Evolutionary conservation across 1,140 invertebrate genomes (phyloP).

Genomic region (Coptotermes formosanus): DNA sequence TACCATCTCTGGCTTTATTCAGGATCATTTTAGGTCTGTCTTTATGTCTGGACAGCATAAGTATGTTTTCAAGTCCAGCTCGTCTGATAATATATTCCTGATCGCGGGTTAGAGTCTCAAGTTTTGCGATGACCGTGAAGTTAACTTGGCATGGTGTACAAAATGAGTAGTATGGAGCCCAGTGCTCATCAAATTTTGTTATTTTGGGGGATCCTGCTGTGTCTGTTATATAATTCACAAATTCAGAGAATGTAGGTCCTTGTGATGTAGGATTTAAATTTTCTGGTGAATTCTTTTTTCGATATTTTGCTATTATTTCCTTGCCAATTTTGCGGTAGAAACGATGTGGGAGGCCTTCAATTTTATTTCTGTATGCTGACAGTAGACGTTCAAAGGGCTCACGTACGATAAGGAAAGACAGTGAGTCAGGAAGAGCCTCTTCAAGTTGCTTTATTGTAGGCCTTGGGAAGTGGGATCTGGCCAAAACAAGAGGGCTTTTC

Average conservation of each 20-base stretch:
- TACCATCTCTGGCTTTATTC: constrained; percentile 37
- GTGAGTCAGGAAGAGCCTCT: constrained; percentile 32
- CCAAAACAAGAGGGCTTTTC: constrained; percentile 41
- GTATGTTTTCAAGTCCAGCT: constrained; percentile 35
- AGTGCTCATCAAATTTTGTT: constrained; percentile 53
- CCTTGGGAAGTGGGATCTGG: constrained; percentile 38
- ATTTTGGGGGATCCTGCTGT: neutral
- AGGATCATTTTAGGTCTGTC: constrained; percentile 29
- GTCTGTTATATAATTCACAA: constrained; percentile 33
- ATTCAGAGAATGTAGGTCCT: constrained; percentile 32
- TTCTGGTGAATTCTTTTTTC: neutral
- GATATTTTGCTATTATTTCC: constrained; percentile 36
- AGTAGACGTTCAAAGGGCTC: constrained; percentile 55
- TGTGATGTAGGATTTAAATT: neutral
- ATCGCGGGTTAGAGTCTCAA: constrained; percentile 50
- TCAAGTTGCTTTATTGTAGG: constrained; percentile 36
- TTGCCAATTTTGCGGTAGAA: constrained; percentile 40
- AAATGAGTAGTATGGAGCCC: constrained; percentile 50
- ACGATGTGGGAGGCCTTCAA: constrained; percentile 43
- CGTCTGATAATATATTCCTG: constrained; percentile 42
- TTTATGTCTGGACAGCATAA: constrained; percentile 29
- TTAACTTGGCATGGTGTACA: constrained; percentile 54
- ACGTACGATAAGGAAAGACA: constrained; percentile 50
- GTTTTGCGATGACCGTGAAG: constrained; percentile 53
- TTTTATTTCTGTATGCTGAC: constrained; percentile 54